These are phyloP conservation scores for Prietella phreatophila DNA, from an alignment of 2,113 vertebrate genomes.

Conservation along the genomic window DNA sequence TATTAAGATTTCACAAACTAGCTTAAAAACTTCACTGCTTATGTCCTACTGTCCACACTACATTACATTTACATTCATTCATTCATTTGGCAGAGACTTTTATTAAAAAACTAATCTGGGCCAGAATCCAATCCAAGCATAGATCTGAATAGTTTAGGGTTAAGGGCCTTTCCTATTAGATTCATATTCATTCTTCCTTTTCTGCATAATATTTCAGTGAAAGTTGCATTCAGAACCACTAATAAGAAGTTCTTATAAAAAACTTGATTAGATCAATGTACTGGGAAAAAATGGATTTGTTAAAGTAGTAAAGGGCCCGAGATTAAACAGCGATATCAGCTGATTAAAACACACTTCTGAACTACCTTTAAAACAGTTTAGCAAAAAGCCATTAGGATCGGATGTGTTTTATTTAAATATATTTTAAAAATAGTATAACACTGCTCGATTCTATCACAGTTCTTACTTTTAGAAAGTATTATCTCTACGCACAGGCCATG, in stretches of 20 bases:
- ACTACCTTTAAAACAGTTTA: neutral
- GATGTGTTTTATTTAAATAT: neutral
- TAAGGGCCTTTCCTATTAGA: slow-evolving; percentile 1
- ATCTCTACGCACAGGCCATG: neutral
- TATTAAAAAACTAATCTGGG: neutral
- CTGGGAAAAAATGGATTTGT: neutral
- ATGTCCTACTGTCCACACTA: neutral
- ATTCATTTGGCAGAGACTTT: slow-evolving; percentile 7
- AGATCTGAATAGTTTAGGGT: neutral
- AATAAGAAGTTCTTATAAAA: neutral
- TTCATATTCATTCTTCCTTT: slow-evolving; percentile 3
- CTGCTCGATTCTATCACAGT: neutral
- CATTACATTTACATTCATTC: neutral
- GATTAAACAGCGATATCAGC: neutral
- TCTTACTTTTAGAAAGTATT: neutral
- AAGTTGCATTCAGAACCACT: neutral
- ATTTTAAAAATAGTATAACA: neutral
- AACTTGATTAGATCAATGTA: neutral
- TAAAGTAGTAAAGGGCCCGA: neutral
- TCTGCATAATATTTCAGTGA: neutral
- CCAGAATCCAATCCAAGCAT: slow-evolving; percentile 6
- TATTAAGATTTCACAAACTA: neutral
- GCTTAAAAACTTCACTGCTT: neutral
- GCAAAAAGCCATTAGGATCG: neutral
- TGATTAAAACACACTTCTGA: neutral